Conservation (phyloP, 2,797 vertebrate genomes). For the Naso thynnoides region DNA sequence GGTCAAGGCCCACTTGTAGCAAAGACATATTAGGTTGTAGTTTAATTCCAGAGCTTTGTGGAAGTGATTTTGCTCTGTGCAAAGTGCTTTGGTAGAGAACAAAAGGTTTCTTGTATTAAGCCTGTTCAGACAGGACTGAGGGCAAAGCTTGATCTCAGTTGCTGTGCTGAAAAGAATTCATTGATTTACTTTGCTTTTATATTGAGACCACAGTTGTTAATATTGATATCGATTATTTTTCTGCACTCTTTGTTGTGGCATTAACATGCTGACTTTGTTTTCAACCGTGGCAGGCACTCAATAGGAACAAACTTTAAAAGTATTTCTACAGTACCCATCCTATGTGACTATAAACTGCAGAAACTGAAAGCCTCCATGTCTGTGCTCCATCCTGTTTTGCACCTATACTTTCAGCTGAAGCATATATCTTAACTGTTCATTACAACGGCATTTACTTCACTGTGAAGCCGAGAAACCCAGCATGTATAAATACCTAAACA, state of each 20-base stretch:
- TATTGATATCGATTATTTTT: slow-evolving; percentile 28
- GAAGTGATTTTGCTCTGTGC: slow-evolving; percentile 44
- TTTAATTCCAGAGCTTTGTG: slow-evolving; percentile 66
- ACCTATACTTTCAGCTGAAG: slow-evolving; percentile 8
- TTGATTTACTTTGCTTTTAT: slow-evolving; percentile 18
- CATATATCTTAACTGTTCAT: slow-evolving; percentile 41
- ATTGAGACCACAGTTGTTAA: slow-evolving; percentile 1
- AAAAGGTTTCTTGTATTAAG: slow-evolving; percentile 45
- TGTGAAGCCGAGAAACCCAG: slow-evolving; percentile 18
- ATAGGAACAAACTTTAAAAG: slow-evolving; percentile 17
- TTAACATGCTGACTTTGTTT: slow-evolving; percentile 22
- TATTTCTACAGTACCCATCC: background rate
- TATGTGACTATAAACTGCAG: background rate
- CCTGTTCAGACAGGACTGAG: slow-evolving; percentile 35
- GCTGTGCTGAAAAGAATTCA: slow-evolving; percentile 12
- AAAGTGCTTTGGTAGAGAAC: slow-evolving; percentile 48
- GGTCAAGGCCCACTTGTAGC: slow-evolving; percentile 74
- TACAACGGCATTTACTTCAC: slow-evolving; percentile 38
- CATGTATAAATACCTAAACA: slow-evolving; percentile 54
- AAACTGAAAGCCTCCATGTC: slow-evolving; percentile 29
- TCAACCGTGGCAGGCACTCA: background rate
- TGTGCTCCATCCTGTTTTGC: slow-evolving; percentile 31
- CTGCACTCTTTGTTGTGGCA: slow-evolving; percentile 5
- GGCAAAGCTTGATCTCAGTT: slow-evolving; percentile 35
- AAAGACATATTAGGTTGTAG: slow-evolving; percentile 67